phyloP scores from a whole-genome alignment of 2,797 vertebrate genomes.

The Karalla daura region DNA sequence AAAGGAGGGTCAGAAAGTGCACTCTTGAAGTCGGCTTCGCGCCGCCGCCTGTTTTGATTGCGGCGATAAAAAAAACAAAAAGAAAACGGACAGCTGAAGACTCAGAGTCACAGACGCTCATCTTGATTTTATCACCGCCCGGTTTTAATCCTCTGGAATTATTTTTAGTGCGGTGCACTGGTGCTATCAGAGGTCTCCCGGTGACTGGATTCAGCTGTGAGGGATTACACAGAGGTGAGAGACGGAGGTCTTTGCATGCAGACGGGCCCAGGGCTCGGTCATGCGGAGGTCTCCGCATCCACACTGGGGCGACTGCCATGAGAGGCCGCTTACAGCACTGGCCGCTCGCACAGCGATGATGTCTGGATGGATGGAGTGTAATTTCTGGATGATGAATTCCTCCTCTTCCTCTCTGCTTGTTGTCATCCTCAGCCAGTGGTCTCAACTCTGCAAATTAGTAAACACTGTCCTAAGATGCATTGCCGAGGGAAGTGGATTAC shows the following conservation, averaged over 20 bases:
- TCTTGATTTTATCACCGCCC: conserved; percentile 51
- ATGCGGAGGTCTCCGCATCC: conserved; percentile 53
- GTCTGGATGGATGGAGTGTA: conserved; percentile 65
- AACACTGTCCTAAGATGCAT: conserved; percentile 49
- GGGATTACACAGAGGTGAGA: conserved; percentile 77
- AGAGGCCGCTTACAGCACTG: conserved; percentile 31
- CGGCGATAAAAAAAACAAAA: conserved; percentile 54
- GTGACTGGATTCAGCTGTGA: conserved; percentile 76
- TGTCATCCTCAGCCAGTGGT: conserved; percentile 51
- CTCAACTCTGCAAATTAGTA: conserved; percentile 62
- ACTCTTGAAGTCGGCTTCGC: conserved; percentile 46
- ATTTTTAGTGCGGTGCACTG: conserved; percentile 68
- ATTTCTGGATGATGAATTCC: conserved; percentile 63
- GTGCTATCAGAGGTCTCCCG: conserved; percentile 55
- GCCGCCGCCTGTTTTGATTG: conserved; percentile 65
- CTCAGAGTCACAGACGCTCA: conserved; percentile 30
- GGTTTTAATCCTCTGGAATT: conserved; percentile 52
- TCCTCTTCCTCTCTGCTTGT: not conserved
- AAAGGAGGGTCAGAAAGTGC: conserved; percentile 54
- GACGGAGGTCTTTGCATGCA: conserved; percentile 63
- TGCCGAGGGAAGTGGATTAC: conserved; percentile 51
- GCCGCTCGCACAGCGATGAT: conserved; percentile 56
- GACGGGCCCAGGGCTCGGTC: conserved; percentile 50
- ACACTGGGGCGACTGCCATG: conserved; percentile 45
- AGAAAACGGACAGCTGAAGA: conserved; percentile 48